These are phyloP conservation scores for Harpegnathos saltator DNA, from an alignment of 1,140 invertebrate species.

Conservation along the genomic window DNA sequence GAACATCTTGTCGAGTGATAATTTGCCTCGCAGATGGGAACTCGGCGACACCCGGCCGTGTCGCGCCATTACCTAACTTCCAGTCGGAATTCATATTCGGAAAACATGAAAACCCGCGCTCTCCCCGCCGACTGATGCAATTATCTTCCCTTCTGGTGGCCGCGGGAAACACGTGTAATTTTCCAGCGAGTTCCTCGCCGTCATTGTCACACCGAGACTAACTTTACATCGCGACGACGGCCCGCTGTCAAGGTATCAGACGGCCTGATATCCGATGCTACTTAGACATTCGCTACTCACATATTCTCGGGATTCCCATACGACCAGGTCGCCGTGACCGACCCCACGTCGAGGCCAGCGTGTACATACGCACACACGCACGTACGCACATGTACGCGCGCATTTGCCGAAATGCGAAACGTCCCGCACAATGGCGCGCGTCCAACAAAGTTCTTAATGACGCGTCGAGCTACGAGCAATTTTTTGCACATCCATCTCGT, in stretches of 20 bases:
- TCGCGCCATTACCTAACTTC: conserved; percentile 2
- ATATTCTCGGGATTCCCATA: conserved; percentile 63
- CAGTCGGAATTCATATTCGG: conserved; percentile 53
- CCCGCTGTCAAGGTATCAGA: conserved; percentile 47
- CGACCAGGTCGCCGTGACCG: conserved; percentile 21
- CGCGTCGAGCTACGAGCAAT: too few relatives aligned
- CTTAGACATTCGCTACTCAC: conserved; percentile 75
- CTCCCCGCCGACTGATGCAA: conserved; percentile 15
- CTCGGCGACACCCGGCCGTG: neutral
- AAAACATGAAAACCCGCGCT: conserved; percentile 46
- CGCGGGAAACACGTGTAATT: conserved; percentile 44
- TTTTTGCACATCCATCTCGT: too few relatives aligned
- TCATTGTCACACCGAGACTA: conserved; percentile 63
- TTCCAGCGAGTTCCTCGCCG: conserved; percentile 23
- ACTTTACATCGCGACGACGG: conserved; percentile 47
- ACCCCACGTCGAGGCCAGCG: conserved; percentile 10
- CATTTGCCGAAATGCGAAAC: conserved; percentile 26
- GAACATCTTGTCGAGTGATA: neutral
- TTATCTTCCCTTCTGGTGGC: conserved; percentile 13
- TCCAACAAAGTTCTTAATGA: neutral
- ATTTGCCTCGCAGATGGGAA: conserved; percentile 13
- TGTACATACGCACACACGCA: neutral
- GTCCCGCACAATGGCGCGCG: neutral
- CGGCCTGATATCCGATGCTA: conserved; percentile 63
- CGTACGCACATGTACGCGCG: neutral